These are phyloP conservation scores for Drosophila mayri DNA, from an alignment of 1,140 invertebrate genomes.

Conservation along the genomic window DNA sequence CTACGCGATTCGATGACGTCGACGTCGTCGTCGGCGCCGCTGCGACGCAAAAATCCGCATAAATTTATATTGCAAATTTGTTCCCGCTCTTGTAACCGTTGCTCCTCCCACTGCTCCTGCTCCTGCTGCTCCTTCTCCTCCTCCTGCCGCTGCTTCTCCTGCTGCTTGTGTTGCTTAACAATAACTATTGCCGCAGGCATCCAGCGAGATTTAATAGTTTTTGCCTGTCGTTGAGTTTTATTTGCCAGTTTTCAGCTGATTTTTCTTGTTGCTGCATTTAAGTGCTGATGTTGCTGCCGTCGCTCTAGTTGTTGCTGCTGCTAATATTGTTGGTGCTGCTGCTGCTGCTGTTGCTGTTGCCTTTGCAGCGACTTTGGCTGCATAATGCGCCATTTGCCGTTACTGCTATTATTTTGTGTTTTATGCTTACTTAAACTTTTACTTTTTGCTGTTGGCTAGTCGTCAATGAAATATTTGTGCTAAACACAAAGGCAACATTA, in stretches of 20 bases:
- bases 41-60: conserved; percentile 54
- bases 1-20: conserved; percentile 44
- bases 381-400: conserved; percentile 51
- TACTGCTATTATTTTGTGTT: conserved; percentile 34
- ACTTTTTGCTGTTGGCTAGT: conserved; percentile 25
- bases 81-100: conserved; percentile 19
- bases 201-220: conserved; percentile 68
- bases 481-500: conserved; percentile 19
- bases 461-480: conserved; percentile 42
- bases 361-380: conserved; percentile 29
- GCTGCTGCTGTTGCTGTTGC: conserved; percentile 9
- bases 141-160: conserved; percentile 36
- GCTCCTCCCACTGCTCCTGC: conserved; percentile 10
- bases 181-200: conserved; percentile 72
- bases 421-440: conserved; percentile 46
- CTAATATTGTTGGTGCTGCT: conserved; percentile 4
- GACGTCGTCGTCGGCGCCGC: conserved; percentile 54
- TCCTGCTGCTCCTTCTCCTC: conserved; percentile 23
- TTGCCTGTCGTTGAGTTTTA: conserved; percentile 58
- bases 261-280: conserved; percentile 59
- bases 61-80: conserved; percentile 67
- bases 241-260: conserved; percentile 56
- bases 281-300: conserved; percentile 41
- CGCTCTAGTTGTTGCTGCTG: conserved; percentile 5
- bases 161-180: conserved; percentile 55